Percentiles rank a stretch among this genome's conserved stretches.
These are phyloP conservation scores for Eonycteris spelaea DNA, from an alignment of 2,113 vertebrate species.

Conservation along the genomic window DNA sequence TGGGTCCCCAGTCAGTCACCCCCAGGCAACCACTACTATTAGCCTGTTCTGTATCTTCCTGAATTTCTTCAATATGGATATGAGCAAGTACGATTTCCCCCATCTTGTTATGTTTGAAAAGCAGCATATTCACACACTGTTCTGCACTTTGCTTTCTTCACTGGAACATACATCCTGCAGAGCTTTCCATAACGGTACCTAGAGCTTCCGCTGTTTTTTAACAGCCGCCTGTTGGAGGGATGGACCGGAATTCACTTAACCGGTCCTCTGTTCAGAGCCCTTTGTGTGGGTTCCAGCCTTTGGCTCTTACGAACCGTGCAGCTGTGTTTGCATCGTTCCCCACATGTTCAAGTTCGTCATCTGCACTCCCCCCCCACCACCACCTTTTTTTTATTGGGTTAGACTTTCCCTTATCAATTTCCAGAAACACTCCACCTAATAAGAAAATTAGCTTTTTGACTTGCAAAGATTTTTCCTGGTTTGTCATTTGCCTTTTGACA, in stretches of 20 bases:
- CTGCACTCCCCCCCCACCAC: background rate
- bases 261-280: background rate
- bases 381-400: background rate
- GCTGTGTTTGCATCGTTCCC: background rate
- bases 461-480: background rate
- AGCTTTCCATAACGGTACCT: background rate
- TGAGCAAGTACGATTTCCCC: background rate
- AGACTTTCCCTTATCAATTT: background rate
- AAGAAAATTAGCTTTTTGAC: background rate
- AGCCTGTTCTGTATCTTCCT: background rate
- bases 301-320: background rate
- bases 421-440: background rate
- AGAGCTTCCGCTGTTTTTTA: background rate
- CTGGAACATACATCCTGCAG: background rate
- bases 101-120: background rate
- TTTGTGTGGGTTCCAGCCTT: background rate
- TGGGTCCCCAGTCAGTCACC: background rate
- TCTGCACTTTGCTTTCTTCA: background rate
- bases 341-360: background rate
- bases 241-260: background rate
- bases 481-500: background rate
- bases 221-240: too few relatives aligned
- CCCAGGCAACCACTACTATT: background rate
- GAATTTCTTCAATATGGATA: background rate
- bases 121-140: background rate